Evolutionary conservation across 2,888 invertebrate genomes (phyloP), one percentile per base, ranked within the genome.

Genomic region (Acanthosoma haemorrhoidale): DNA sequence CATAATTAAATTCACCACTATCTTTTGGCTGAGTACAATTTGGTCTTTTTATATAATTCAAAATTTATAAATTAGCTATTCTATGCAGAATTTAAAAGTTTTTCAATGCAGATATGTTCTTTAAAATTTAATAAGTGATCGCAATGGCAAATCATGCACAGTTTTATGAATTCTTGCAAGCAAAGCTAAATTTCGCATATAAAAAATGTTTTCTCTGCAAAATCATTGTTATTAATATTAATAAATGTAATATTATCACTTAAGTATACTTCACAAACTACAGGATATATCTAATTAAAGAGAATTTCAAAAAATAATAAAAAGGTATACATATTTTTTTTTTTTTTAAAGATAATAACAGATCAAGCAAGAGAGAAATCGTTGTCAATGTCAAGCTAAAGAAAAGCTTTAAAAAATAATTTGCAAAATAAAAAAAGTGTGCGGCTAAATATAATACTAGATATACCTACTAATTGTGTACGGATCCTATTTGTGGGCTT

Each of bases 391-490:
- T 25, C 51, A 51, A 51, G 51, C 51, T n/a, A 51, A 51, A 51
- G n/a, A 51, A n/a, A 51, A 51, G 51, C 51, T 25, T 51, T 25
- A 51, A 51, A 51, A 6, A 51, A 68, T 59, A 68, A 68, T 8
- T 25, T 38, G 38, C 32, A 69, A 51, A 70, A 51, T 51, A 68
- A 25, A 64, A 18, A 21, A 71, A 71, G 61, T 66, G 72, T 70
- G 72, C 70, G 57, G 70, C 72, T 70, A 72, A 70, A 68, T 71
- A 71, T 39, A 31, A 16, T 64, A 64, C 64, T 64, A 64, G 70
- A 64, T 69, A 70, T 72, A 72, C 72, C 72, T 72, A 72, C 72
- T 70, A 69, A 72, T 63, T 72, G 68, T 70, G 70, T 69, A 69
- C 66, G 72, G 70, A 70, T 70, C 70, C 69, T 70, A 71, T 69